These are phyloP conservation scores for Lamprotornis superbus DNA, from an alignment of 2,113 vertebrate genomes.

Conservation along the genomic window DNA sequence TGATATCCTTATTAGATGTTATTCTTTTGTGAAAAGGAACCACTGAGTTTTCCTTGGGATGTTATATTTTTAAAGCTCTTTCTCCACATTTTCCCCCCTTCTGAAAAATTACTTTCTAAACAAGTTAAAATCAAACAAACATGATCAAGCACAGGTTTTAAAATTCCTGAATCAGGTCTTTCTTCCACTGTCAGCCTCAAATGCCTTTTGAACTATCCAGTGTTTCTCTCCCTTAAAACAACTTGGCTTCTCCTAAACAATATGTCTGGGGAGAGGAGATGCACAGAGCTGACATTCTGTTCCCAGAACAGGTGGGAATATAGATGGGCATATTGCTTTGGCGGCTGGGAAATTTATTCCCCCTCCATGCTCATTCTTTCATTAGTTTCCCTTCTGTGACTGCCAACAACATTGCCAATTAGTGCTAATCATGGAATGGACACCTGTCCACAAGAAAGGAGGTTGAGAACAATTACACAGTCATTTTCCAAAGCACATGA, in stretches of 20 bases:
- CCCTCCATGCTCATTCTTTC: neutral
- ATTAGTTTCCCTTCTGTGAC: constrained; percentile 25
- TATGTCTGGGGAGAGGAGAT: neutral
- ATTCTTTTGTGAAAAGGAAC: neutral
- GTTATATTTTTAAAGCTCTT: neutral
- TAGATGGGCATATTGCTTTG: neutral
- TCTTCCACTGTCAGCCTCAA: neutral
- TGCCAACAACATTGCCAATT: constrained; percentile 45
- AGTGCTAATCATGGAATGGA: constrained; percentile 56
- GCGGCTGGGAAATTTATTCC: neutral
- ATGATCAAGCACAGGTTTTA: neutral
- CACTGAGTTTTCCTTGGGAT: neutral
- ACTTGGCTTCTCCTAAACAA: neutral
- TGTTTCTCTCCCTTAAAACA: neutral
- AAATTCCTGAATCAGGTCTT: neutral
- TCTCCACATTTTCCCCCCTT: neutral
- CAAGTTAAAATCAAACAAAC: neutral
- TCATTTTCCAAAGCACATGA: constrained; percentile 27
- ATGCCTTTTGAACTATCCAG: neutral
- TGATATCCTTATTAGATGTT: neutral
- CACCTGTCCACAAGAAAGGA: constrained; percentile 56
- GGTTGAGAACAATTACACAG: constrained; percentile 32
- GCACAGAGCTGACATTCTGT: neutral
- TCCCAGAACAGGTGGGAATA: neutral
- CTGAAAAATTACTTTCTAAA: neutral